Evolutionary conservation across 2,113 vertebrate genomes (phyloP).

Genomic region (Equus quagga): DNA sequence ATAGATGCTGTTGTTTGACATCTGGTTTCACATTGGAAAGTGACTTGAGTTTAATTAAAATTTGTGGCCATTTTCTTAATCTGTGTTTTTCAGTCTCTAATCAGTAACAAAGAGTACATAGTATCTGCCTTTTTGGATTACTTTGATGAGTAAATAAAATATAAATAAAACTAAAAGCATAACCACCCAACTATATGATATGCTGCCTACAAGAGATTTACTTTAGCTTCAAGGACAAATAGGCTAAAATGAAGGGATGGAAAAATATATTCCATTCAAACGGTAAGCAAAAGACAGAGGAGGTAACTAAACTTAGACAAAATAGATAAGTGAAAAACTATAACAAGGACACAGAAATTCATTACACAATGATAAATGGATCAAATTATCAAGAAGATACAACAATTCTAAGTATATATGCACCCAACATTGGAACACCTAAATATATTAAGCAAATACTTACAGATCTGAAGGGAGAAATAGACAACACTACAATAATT

Average conservation of each 20-base stretch:
- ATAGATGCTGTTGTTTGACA: not conserved
- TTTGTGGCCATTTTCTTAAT: constrained; percentile 8
- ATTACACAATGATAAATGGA: not conserved
- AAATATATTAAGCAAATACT: no score
- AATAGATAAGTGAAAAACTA: not conserved
- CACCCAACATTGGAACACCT: not conserved
- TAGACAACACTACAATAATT: not conserved
- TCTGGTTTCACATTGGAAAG: constrained; percentile 6
- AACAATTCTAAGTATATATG: not conserved
- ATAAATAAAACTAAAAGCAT: constrained; percentile 11
- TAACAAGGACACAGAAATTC: not conserved
- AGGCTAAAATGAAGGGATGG: not conserved
- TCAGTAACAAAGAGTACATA: not conserved
- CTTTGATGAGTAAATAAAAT: constrained; percentile 1
- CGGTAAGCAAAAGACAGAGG: no score
- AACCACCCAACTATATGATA: no score
- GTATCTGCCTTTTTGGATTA: constrained; percentile 24
- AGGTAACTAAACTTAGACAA: not conserved
- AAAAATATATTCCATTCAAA: not conserved
- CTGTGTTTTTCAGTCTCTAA: constrained; percentile 2
- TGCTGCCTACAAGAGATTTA: no score
- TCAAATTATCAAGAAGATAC: not conserved
- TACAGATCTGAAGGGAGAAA: no score
- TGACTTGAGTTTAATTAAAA: constrained; percentile 27
- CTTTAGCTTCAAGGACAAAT: no score